Conservation (phyloP, 2,113 vertebrate genomes). For the Casuarius casuarius region DNA sequence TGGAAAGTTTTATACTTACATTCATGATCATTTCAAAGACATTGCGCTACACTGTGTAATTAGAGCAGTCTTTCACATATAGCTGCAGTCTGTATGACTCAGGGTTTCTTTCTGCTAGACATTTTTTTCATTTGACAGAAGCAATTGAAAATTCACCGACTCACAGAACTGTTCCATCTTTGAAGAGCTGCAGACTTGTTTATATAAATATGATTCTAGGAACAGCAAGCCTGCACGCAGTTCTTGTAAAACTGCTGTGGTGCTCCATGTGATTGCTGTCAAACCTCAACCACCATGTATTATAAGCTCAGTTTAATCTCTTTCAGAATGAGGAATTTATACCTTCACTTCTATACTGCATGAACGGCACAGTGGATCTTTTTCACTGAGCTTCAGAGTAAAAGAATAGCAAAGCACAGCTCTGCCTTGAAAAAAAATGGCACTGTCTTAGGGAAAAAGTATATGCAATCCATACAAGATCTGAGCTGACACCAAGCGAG, state of each 20-base stretch:
- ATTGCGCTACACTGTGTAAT: background rate
- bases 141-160: background rate
- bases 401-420: background rate
- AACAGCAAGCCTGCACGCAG: background rate
- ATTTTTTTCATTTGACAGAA: background rate
- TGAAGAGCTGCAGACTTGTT: conserved; percentile 13
- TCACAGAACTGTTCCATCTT: background rate
- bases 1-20: background rate
- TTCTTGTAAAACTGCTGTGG: conserved; percentile 15
- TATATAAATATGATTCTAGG: background rate
- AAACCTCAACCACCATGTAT: background rate
- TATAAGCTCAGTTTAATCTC: background rate
- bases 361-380: background rate
- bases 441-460: background rate
- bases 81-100: background rate
- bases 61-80: background rate
- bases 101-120: background rate
- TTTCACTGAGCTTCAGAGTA: background rate
- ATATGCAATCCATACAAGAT: background rate
- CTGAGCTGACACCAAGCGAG: background rate
- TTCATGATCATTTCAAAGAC: background rate
- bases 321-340: background rate
- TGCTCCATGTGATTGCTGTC: background rate
- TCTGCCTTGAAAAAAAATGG: conserved; percentile 15
- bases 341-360: background rate